phyloP scores from a whole-genome alignment of 2,113 vertebrate genomes.

The Xyliphius kryptos region DNA sequence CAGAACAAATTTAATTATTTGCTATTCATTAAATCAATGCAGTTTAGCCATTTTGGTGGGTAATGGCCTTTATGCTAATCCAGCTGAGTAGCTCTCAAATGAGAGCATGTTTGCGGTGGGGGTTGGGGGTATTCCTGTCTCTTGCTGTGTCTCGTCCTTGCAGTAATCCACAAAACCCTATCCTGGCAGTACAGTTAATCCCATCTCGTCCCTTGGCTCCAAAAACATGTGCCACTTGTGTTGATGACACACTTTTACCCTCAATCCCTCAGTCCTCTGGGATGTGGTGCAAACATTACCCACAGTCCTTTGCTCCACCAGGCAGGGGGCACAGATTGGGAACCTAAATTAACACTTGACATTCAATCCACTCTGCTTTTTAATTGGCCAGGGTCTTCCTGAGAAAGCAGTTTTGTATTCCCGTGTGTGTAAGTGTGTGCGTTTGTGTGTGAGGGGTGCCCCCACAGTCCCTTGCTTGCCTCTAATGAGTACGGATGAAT shows the following conservation, averaged over 20 bases:
- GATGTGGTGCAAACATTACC: neutral
- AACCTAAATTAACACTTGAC: constrained; percentile 99
- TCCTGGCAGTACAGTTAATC: constrained; percentile 83
- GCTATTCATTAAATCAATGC: no score
- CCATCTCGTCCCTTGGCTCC: constrained; percentile 56
- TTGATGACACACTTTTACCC: constrained; percentile 95
- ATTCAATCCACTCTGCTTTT: constrained; percentile 99
- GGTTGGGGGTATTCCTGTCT: neutral
- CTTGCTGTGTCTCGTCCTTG: constrained; percentile 38
- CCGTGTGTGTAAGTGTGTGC: constrained; percentile 58
- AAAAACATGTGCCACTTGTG: constrained; percentile 91
- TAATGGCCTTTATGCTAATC: no score
- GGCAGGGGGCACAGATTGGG: constrained; percentile 35
- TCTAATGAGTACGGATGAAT: constrained; percentile 99
- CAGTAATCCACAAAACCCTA: constrained; percentile 61
- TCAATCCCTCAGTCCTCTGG: constrained; percentile 66
- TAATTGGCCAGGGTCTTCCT: constrained; percentile 99
- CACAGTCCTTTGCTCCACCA: constrained; percentile 23
- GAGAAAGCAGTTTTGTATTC: constrained; percentile 99
- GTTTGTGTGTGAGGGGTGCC: constrained; percentile 42
- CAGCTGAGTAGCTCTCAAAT: no score
- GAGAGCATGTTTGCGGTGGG: no score
- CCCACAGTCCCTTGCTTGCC: constrained; percentile 79
- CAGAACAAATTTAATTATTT: no score
- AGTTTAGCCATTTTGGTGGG: no score